Evolutionary conservation across 2,888 invertebrate genomes (phyloP).

Genomic region (Parnassius orleans): DNA sequence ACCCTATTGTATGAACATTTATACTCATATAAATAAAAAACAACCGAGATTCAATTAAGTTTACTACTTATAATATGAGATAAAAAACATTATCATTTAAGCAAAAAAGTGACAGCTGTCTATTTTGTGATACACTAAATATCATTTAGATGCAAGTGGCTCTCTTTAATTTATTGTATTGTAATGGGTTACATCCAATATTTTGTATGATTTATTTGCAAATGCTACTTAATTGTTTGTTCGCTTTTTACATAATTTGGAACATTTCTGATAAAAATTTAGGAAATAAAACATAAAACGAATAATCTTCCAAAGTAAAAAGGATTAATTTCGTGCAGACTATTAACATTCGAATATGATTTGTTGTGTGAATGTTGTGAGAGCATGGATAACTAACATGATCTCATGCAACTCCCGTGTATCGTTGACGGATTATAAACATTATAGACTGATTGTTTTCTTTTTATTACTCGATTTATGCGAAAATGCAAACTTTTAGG

Average conservation of each 20-base stretch:
- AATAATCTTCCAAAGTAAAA: too few species aligned
- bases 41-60: conserved; percentile 3
- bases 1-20: conserved; percentile 9
- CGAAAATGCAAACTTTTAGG: conserved; percentile 39
- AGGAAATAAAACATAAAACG: too few species aligned
- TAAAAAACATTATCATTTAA: background rate
- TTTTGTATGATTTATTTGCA: conserved; percentile 5
- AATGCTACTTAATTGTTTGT: conserved; percentile 10
- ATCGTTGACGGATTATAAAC: conserved; percentile 42
- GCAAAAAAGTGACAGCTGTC: conserved; percentile 4
- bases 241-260: too few species aligned
- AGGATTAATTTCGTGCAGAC: conserved; percentile 3
- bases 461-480: conserved; percentile 41
- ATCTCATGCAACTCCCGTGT: conserved; percentile 57
- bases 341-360: conserved; percentile 10
- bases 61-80: too few species aligned
- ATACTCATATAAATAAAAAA: conserved; percentile 3
- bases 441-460: conserved; percentile 56
- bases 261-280: too few species aligned
- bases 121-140: conserved; percentile 20
- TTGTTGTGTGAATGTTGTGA: conserved; percentile 41
- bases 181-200: too few species aligned
- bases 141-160: conserved; percentile 20
- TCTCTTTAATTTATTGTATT: conserved; percentile 24
- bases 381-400: conserved; percentile 50